Base-by-base conservation (phyloP, 2,888 invertebrate species). In the Erannis defoliaria region DNA sequence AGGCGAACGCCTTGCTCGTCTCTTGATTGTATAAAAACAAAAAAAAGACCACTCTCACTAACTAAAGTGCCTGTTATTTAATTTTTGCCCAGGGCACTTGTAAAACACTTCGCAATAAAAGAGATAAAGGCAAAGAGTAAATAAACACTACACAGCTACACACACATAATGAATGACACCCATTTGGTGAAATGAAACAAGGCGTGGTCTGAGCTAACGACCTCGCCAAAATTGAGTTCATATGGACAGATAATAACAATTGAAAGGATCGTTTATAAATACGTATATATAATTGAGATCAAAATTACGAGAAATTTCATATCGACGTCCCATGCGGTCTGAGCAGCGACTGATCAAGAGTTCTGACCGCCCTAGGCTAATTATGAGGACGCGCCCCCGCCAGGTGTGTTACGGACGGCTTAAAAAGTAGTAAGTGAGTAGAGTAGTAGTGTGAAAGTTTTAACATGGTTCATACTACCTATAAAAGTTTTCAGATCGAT, bases 201-300 rank as follows among this genome's bases (percentile, higher is more conserved):
- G 72, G 70, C 45, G 70, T 58, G 65, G 68, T 48, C 45, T 42
- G 59, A 48, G 68, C 58, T 68, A 72, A 66, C 62, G 61, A 70
- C 62, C 55, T 66, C 50, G 56, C 63, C 67, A 54, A 68, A 70
- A 68, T 61, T 66, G 56, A 57, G 56, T 62, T 57, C 56, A 62
- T 43, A 53, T 51, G 21, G 46, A 21, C 48, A 53, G 62, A 42
- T 56, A 31, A 59, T 59, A 63, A 62, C 23, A 58, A 49, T 50
- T 45, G 54, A 54, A 50, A 54, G 16, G 33, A 33, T 53, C 49
- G 29, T 49, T 54, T 38, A 50, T 54, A 55, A 43, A 48, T 40
- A 59, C 6, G 51, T n/a, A n/a, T n/a, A n/a, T n/a, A n/a, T 69
- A 71, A 73, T 70, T 71, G 58, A 64, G 62, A 75, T 76, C 68